A percentile compares a stretch with the other conserved stretches of the same genome.
phyloP scores from a whole-genome alignment of 92 coral and sea anemone species.

The Metridium senile region DNA sequence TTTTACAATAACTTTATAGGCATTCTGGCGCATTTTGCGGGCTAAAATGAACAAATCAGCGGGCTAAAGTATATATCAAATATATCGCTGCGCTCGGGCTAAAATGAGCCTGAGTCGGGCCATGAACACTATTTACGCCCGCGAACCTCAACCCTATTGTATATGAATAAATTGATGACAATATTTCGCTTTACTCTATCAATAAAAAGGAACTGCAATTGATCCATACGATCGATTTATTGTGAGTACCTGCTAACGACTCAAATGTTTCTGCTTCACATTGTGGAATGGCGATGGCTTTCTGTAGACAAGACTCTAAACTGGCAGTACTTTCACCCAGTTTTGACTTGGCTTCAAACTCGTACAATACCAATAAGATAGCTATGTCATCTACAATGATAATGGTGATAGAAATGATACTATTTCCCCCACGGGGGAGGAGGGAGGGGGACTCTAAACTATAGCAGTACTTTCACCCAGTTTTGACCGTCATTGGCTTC shows the following conservation, averaged over 20 bases:
- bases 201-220: background rate
- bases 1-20: no score
- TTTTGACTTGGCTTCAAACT: conserved; percentile 94
- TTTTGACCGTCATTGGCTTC: conserved; percentile 94
- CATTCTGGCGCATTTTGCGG: no score
- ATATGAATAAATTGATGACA: no score
- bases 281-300: conserved; percentile 63
- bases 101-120: no score
- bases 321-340: conserved; percentile 70
- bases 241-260: conserved; percentile 78
- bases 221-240: background rate
- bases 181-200: background rate
- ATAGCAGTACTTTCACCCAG: conserved; percentile 70
- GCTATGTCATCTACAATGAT: conserved; percentile 69
- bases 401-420: background rate
- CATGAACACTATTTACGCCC: no score
- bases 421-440: no score
- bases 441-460: conserved; percentile 50
- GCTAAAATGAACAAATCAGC: no score
- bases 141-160: no score
- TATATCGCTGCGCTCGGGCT: no score
- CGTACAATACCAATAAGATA: conserved; percentile 75
- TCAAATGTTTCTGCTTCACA: conserved; percentile 88
- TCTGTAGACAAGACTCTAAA: conserved; percentile 73
- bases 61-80: no score